Conservation (phyloP, 2,113 vertebrate species). For the Anarrhichthys ocellatus region DNA sequence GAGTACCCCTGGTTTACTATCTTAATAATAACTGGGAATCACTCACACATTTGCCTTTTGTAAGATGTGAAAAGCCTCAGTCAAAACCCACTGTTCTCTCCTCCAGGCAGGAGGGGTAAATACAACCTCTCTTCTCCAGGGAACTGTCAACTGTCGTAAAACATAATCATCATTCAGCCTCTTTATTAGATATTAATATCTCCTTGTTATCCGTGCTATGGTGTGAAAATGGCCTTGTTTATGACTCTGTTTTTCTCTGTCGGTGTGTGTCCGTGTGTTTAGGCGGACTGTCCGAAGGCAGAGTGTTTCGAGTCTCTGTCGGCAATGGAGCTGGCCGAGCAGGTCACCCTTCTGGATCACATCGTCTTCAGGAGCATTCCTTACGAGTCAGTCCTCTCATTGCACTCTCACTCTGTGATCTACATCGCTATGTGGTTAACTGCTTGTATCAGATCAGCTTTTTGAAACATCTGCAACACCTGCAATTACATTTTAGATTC, state of each 20-base stretch:
- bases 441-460: background rate
- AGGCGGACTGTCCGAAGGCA: slow-evolving; percentile 89
- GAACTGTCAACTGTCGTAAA: slow-evolving; percentile 48
- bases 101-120: slow-evolving; percentile 18
- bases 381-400: slow-evolving; percentile 90
- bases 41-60: background rate
- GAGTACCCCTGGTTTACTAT: background rate
- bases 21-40: background rate
- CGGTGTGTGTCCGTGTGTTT: slow-evolving; percentile 16
- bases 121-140: slow-evolving; percentile 24
- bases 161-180: slow-evolving; percentile 32
- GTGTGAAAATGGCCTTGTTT: slow-evolving; percentile 30
- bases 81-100: slow-evolving; percentile 11
- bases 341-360: slow-evolving; percentile 97
- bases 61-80: slow-evolving; percentile 21
- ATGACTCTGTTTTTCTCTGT: slow-evolving; percentile 10
- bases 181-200: slow-evolving; percentile 53
- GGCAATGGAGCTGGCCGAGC: slow-evolving; percentile 97
- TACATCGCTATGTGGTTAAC: background rate
- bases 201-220: slow-evolving; percentile 26
- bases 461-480: background rate
- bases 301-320: slow-evolving; percentile 95
- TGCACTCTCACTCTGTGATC: background rate
- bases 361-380: slow-evolving; percentile 96
- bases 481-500: background rate